A percentile compares a stretch with the other conserved stretches of the same genome.
phyloP scores from a whole-genome alignment of 2,797 vertebrate species.

The Amblyopsis hoosieri region DNA sequence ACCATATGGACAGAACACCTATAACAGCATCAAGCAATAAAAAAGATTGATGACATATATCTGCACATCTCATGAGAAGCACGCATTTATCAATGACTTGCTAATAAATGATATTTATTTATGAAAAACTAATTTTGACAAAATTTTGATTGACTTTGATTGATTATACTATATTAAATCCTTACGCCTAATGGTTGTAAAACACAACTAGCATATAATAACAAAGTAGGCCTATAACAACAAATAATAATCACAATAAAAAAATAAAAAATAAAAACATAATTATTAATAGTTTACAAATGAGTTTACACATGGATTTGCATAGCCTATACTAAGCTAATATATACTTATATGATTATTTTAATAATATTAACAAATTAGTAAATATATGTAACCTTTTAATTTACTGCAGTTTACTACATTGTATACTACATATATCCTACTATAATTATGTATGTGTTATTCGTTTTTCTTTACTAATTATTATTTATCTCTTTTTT shows the following conservation, averaged over 20 bases:
- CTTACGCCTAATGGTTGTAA: slow-evolving; percentile 1
- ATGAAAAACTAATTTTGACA: slow-evolving; percentile 31
- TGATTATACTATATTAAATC: slow-evolving; percentile 8
- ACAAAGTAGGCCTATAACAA: too few species aligned
- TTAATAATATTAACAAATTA: too few species aligned
- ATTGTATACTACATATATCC: too few species aligned
- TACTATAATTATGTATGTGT: too few species aligned
- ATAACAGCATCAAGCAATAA: not conserved
- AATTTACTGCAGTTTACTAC: too few species aligned
- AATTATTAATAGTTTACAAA: too few species aligned
- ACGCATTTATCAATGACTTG: slow-evolving; percentile 31
- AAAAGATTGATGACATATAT: slow-evolving; percentile 24
- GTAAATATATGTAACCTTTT: too few species aligned
- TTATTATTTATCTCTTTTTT: too few species aligned
- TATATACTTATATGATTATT: not conserved
- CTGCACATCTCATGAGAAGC: slow-evolving; percentile 21
- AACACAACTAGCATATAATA: not conserved
- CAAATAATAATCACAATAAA: not conserved
- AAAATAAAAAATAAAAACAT: not conserved
- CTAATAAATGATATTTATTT: slow-evolving; percentile 25
- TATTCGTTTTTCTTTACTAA: too few species aligned
- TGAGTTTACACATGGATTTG: too few species aligned
- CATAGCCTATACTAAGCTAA: too few species aligned
- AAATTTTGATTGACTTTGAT: slow-evolving; percentile 46
- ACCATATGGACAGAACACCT: not conserved